Evolutionary conservation across 1,140 invertebrate genomes (phyloP).

Genomic region (Trialeurodes vaporariorum): DNA sequence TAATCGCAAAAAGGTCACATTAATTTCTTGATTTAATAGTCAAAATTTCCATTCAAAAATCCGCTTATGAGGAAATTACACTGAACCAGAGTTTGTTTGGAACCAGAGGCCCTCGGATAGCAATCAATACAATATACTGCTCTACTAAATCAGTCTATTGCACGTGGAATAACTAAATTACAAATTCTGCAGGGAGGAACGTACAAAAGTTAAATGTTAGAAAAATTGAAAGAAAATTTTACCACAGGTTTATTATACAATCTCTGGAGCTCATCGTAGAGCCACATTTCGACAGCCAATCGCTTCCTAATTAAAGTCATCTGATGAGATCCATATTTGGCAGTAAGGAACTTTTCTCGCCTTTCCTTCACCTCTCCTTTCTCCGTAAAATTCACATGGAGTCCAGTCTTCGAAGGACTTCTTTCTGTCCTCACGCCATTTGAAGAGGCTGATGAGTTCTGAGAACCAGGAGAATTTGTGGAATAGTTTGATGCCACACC

Average conservation of each 20-base stretch:
- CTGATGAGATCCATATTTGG: conserved; percentile 92
- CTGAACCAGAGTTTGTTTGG: too few relatives aligned
- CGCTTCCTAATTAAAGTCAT: conserved; percentile 92
- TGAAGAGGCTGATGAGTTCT: background rate
- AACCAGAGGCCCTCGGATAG: too few relatives aligned
- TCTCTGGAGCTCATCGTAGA: conserved; percentile 86
- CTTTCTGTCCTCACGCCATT: conserved; percentile 39
- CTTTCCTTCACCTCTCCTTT: conserved; percentile 76
- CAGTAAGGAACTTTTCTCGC: conserved; percentile 86
- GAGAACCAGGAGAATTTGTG: conserved; percentile 6
- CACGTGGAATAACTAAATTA: too few relatives aligned
- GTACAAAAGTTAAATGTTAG: too few relatives aligned
- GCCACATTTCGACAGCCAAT: conserved; percentile 92
- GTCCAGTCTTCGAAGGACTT: conserved; percentile 60
- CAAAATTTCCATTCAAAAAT: too few relatives aligned
- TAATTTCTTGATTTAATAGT: too few relatives aligned
- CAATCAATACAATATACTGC: too few relatives aligned
- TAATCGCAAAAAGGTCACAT: too few relatives aligned
- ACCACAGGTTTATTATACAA: conserved; percentile 49
- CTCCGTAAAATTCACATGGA: conserved; percentile 79
- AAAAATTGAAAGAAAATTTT: too few relatives aligned
- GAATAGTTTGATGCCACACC: conserved; percentile 17
- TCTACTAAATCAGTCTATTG: too few relatives aligned
- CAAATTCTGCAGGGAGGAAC: too few relatives aligned
- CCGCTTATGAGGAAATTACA: too few relatives aligned